Base-by-base conservation (phyloP, 2,888 invertebrate species). In the Bembecia ichneumoniformis region DNA sequence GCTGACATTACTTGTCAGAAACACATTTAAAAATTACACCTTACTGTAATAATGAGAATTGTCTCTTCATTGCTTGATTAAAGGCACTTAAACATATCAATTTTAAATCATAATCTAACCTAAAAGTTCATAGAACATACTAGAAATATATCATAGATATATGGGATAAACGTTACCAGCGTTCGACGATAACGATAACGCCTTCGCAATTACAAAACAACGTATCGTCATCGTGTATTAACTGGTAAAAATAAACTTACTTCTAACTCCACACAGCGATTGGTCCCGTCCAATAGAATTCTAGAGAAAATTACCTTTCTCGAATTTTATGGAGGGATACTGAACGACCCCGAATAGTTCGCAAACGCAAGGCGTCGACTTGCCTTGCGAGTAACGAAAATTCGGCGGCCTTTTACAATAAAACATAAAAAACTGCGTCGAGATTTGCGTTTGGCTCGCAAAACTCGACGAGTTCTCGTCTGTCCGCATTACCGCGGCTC, bases 131-230 rank as follows among this genome's bases (percentile, higher is more conserved):
- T 93, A 95, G 96, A 96, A 96, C 96, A 93, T 96, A 96, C 96
- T 89, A 89, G 87, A 91, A 91, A 96, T 96, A 96, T 96, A 96
- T 96, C 96, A 96, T 96, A 94, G 96, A 96, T 96, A 96, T 96
- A 96, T 96, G 94, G 94, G 94, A 93, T 92, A 93, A 94, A 91
- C 91, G 91, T 91, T 91, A 92, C 92, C 90, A 88, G 88, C 87
- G 88, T 84, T 84, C 82, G 66, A 74, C 74, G 62, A 56, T 4
- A 48, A 58, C 72, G 70, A 74, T 60, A 55, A 53, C 60, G 53
- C 51, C 58, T 54, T 57, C 59, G 59, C 56, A 57, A 53, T 52
- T 54, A 55, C 53, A 52, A 57, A 46, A 20, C 11, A 13, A n/a
- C 52, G 45, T 36, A 66, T 62, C 66, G 63, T 55, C 52, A 49